Conservation (phyloP, 2,113 vertebrate genomes). For the Callopanchax toddi region DNA sequence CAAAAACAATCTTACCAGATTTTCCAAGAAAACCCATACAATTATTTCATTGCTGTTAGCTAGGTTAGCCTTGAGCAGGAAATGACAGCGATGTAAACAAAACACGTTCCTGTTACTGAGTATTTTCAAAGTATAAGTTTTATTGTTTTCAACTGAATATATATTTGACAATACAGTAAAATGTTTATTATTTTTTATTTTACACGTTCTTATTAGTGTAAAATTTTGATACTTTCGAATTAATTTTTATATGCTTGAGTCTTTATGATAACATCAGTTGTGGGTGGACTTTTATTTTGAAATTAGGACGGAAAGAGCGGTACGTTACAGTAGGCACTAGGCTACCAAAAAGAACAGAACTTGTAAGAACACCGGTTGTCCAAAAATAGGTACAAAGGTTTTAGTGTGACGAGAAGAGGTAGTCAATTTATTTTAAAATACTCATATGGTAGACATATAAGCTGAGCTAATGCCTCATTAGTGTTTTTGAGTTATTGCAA, state of each 20-base stretch:
- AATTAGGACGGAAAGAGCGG: neutral
- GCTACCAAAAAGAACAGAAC: neutral
- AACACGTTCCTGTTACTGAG: slow-evolving; percentile 14
- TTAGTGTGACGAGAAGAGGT: neutral
- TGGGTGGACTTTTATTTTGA: slow-evolving; percentile 53
- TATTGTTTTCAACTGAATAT: neutral
- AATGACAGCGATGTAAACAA: slow-evolving; percentile 53
- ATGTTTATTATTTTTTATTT: too few relatives aligned
- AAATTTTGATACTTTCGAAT: neutral
- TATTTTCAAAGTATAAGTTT: slow-evolving; percentile 51
- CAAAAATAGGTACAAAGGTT: neutral
- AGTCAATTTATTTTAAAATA: neutral
- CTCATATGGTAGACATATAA: neutral
- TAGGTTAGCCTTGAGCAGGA: slow-evolving; percentile 32
- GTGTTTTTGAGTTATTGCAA: slow-evolving; percentile 1
- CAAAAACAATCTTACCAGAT: slow-evolving; percentile 15
- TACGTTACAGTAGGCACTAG: neutral
- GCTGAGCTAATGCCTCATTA: neutral
- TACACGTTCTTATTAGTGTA: neutral
- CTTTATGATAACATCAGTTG: neutral
- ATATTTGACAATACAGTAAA: accelerated
- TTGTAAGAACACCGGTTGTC: neutral
- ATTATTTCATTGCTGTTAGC: slow-evolving; percentile 11
- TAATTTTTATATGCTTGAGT: neutral
- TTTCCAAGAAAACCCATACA: neutral